phyloP scores from a whole-genome alignment of 1,140 invertebrate genomes.

The Drosophila baimaii region DNA sequence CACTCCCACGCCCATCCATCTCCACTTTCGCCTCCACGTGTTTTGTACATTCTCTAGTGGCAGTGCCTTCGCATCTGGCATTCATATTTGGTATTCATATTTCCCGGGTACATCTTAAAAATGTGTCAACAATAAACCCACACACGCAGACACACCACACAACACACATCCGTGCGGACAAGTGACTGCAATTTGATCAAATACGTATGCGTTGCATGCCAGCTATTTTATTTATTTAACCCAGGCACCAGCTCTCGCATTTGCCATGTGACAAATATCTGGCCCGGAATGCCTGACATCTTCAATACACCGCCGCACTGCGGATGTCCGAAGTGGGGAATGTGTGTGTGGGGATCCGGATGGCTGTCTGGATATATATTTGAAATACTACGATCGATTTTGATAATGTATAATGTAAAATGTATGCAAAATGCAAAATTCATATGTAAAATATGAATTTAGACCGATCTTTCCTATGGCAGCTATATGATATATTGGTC shows the following conservation, averaged over 20 bases:
- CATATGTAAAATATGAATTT: no score
- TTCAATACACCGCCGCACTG: constrained; percentile 11
- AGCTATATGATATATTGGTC: no score
- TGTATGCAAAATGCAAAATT: no score
- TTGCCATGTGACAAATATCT: constrained; percentile 13
- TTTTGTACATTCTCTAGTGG: constrained; percentile 47
- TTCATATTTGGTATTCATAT: constrained; percentile 55
- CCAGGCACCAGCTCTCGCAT: constrained; percentile 4
- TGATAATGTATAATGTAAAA: no score
- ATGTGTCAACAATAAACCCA: constrained; percentile 67
- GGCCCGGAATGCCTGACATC: constrained; percentile 28
- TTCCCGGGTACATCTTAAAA: constrained; percentile 49
- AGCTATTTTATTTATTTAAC: constrained; percentile 46
- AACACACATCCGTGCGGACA: constrained; percentile 18
- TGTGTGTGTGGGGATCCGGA: not conserved
- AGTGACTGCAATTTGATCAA: constrained; percentile 71
- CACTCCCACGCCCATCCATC: constrained; percentile 19
- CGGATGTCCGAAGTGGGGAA: constrained; percentile 10
- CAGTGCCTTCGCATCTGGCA: constrained; percentile 23
- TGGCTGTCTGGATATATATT: constrained; percentile 12
- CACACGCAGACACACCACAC: constrained; percentile 1
- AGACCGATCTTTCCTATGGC: no score
- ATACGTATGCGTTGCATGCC: constrained; percentile 32
- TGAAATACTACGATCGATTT: not conserved
- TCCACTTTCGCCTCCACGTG: constrained; percentile 23